These are phyloP conservation scores for Acanthosepion lycidas DNA, from an alignment of 2,888 invertebrate species.

Conservation along the genomic window DNA sequence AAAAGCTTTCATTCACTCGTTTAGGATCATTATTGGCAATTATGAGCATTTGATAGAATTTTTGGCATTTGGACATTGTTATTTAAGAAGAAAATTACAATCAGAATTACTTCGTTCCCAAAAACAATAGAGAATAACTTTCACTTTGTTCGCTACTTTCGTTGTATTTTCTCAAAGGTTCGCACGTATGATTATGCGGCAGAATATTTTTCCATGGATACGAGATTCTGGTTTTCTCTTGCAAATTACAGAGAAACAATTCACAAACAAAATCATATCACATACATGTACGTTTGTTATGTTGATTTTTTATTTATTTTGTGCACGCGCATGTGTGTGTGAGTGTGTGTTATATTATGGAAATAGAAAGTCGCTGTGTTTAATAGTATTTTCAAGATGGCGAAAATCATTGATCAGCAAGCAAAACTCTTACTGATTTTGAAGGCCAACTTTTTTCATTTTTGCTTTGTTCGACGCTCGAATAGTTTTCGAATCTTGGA, in stretches of 20 bases:
- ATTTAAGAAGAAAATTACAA: neutral
- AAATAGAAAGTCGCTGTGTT: too few relatives aligned
- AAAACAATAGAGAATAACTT: neutral
- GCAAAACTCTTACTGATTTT: too few relatives aligned
- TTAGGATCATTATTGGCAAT: neutral
- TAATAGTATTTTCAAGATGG: too few relatives aligned
- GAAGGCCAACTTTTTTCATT: too few relatives aligned
- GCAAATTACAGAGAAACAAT: neutral
- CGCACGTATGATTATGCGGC: neutral
- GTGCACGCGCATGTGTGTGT: neutral
- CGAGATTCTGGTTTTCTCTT: neutral
- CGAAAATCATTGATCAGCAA: too few relatives aligned
- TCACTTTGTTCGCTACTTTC: neutral
- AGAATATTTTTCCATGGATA: neutral
- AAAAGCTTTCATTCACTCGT: neutral
- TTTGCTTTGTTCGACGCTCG: too few relatives aligned
- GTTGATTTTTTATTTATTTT: neutral
- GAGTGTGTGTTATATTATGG: neutral
- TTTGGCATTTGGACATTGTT: neutral
- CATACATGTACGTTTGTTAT: neutral
- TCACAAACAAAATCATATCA: neutral
- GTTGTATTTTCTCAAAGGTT: neutral
- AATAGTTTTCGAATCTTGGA: too few relatives aligned
- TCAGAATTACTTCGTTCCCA: neutral
- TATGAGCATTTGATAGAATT: neutral